Evolutionary conservation across 2,797 vertebrate species (phyloP), one percentile per base, ranked within the genome.

Genomic region (Sorex maritimensis): DNA sequence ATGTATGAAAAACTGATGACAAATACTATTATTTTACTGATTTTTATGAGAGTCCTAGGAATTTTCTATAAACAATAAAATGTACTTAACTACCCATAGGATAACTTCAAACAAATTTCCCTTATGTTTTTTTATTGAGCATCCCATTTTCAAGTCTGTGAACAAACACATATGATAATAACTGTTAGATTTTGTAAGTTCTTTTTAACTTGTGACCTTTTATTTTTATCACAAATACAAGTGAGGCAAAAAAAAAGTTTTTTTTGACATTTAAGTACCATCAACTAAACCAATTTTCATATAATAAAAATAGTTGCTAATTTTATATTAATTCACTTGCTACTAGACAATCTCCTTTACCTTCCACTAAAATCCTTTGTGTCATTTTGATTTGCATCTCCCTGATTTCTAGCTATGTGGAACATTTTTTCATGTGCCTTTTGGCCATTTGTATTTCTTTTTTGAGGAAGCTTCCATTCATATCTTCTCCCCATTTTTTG

Each of bases 181-280:
- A 80, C 4, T 44, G 21, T 80, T 17, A 90, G 14, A 23, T 14
- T 88, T 74, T 84, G 13, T 7, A 55, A 24, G 28, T 89, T 24
- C 63, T 71, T 12, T 75, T 55, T 72, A 77, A 52, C 55, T 46
- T 26, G 30, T 83, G 30, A 83, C 30, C 24, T 86, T 85, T 88
- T 26, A 13, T 80, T 65, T 65, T 84, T 30, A 78, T 81, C 14
- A 71, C 44, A 75, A 69, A 84, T 71, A 19, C 13, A 77, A 6
- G 3, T 38, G 30, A 61, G 24, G 6, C 4, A 55, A 55, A 74
- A 79, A 81, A 65, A 74, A 79, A 81, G 55, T 15, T 90, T 68
- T 68, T 21, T 61, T 67, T 21, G 75, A 49, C 41, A 44, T 75
- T 44, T 38, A 72, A 52, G 8, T 44, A 2, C 74, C 41, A 61